These are phyloP conservation scores for Clarias pachynema DNA, from an alignment of 2,797 vertebrate genomes.

Conservation along the genomic window DNA sequence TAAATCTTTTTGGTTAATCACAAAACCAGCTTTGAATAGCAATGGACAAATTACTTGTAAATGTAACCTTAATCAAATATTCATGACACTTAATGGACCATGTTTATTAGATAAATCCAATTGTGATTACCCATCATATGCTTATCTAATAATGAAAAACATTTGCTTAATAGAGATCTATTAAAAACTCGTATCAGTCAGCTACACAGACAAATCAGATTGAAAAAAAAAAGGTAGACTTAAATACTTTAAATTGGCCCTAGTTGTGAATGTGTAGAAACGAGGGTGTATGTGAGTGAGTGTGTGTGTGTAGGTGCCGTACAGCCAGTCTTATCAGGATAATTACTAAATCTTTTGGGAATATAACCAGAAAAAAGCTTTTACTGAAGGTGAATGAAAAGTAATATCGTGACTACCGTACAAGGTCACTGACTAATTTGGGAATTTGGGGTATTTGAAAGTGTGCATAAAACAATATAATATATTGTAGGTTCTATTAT, in stretches of 20 bases:
- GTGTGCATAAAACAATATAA: background rate
- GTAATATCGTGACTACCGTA: background rate
- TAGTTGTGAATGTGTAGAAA: background rate
- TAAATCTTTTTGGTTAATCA: background rate
- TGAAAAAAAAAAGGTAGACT: background rate
- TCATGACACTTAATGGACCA: conserved; percentile 23
- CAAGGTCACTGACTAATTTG: background rate
- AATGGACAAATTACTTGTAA: conserved; percentile 10
- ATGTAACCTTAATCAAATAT: conserved; percentile 32
- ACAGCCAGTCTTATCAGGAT: background rate
- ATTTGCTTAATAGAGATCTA: conserved; percentile 19
- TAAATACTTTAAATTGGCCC: background rate
- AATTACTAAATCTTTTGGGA: background rate
- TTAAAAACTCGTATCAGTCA: conserved; percentile 17
- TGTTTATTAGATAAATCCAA: conserved; percentile 26
- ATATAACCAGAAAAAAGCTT: background rate
- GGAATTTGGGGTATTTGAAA: background rate
- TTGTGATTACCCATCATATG: conserved; percentile 23
- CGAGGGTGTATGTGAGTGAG: background rate
- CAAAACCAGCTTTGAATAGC: background rate
- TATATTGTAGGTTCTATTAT: background rate
- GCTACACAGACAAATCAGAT: background rate
- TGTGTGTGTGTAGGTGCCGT: background rate
- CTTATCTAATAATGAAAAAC: conserved; percentile 6
- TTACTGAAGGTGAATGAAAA: background rate